Base-by-base conservation (phyloP, 2,113 vertebrate genomes). In the Cygnus buccinator region DNA sequence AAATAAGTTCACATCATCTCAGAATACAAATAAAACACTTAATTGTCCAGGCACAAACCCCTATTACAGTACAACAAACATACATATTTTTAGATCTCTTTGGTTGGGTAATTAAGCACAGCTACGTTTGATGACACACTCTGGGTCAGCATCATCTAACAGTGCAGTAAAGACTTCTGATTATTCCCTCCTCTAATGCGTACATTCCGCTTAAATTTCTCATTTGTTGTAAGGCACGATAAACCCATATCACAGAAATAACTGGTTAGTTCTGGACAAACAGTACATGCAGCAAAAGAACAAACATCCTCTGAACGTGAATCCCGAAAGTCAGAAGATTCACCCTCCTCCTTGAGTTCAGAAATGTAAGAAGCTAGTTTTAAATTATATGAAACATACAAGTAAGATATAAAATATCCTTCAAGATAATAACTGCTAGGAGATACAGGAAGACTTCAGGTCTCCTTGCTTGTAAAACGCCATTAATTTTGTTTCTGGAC, bases 1-100 rank as follows among this genome's bases (percentile, higher is more conserved):
- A 99, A 99, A 99, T 99, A 99, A 99, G 99, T 99, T 99, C 99
- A 99, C 98, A 99, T 99, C 99, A 99, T 99, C 99, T 99, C 98
- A 99, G 98, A 99, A 99, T 99, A 99, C 98, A 99, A 99, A 99
- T 98, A 98, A 98, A 98, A 98, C 98, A 98, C 98, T 98, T 98
- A 98, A 98, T 97, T 98, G 98, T 98, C 97, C 98, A 98, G 98
- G 98, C 98, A 98, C 98, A 98, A 98, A 97, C 97, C 98, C 98
- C 98, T 98, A 98, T 98, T 98, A 98, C 98, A 98, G 98, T 98
- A 98, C 98, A 98, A 98, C 98, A 97, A 97, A 97, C 96, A 98
- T 97, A 98, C 98, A 98, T 97, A 98, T 95, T 97, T 97, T 97
- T 96, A 98, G 97, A 98, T 97, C 96, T 99, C 98, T 99, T 99